Conservation (phyloP, 2,888 invertebrate genomes). For the Parelbella ahira region DNA sequence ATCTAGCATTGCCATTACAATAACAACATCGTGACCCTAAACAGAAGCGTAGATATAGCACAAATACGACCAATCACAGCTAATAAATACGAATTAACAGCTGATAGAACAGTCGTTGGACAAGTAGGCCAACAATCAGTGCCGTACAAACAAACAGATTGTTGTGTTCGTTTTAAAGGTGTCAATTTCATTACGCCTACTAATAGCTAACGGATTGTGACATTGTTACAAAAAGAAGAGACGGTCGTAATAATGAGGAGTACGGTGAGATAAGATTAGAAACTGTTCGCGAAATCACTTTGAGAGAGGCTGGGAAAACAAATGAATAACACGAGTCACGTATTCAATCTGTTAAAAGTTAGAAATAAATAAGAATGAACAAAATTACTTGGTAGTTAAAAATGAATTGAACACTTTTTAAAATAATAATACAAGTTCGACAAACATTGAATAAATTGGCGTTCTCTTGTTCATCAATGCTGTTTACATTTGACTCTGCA, state of each 20-base stretch:
- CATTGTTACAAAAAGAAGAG: conserved; percentile 3
- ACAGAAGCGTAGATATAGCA: no score
- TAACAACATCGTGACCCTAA: no score
- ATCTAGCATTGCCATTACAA: no score
- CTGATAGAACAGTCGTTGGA: conserved; percentile 52
- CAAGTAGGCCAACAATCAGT: conserved; percentile 35
- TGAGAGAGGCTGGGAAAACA: no score
- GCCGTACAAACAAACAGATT: conserved; percentile 13
- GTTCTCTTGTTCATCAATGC: no score
- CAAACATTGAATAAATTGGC: no score
- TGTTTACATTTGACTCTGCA: conserved; percentile 15
- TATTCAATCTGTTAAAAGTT: no score
- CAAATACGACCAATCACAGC: conserved; percentile 73
- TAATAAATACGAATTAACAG: conserved; percentile 70
- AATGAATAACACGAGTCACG: no score
- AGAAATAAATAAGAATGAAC: no score
- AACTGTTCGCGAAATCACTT: conserved; percentile 11
- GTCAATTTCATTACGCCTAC: conserved; percentile 6
- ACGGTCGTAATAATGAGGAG: background rate
- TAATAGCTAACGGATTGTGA: conserved; percentile 10
- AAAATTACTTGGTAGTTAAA: no score
- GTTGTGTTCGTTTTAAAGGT: conserved; percentile 7
- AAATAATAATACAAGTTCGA: no score
- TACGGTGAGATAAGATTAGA: conserved; percentile 7
- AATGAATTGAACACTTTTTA: no score